A percentile compares a stretch with the other conserved stretches of the same genome.
These are phyloP conservation scores for Diarsia dahlii DNA, from an alignment of 2,888 invertebrate genomes.

Conservation along the genomic window DNA sequence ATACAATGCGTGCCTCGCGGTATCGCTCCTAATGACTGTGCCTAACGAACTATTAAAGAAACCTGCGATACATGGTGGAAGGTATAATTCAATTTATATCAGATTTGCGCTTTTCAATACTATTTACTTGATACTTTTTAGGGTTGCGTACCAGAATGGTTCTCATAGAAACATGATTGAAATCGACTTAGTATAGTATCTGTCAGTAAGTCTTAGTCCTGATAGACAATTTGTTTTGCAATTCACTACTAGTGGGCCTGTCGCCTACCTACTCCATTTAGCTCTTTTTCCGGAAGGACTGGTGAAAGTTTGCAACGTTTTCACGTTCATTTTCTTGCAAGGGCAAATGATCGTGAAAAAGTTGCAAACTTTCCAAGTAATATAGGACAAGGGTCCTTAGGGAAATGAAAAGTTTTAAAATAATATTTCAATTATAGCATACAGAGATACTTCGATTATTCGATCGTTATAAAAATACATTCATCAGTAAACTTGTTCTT, in stretches of 20 bases:
- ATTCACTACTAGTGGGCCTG: background rate
- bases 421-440: background rate
- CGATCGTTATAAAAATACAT: background rate
- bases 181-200: background rate
- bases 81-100: conserved; percentile 52
- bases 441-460: background rate
- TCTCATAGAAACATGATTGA: too few species aligned
- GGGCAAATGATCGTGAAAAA: too few species aligned
- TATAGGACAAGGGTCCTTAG: too few species aligned
- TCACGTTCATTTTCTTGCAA: background rate
- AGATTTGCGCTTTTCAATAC: conserved; percentile 41
- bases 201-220: background rate
- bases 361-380: too few species aligned
- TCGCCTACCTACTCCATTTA: too few species aligned
- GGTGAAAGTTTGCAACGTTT: background rate
- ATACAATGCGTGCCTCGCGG: conserved; percentile 69
- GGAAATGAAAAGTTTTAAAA: background rate
- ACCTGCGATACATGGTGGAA: conserved; percentile 37
- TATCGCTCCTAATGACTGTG: conserved; percentile 74
- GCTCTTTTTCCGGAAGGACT: background rate
- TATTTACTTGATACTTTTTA: conserved; percentile 15
- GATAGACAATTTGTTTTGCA: background rate
- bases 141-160: background rate
- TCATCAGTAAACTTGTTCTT: background rate
- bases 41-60: conserved; percentile 76